Base-by-base conservation (phyloP, 2,113 vertebrate genomes). In the Tauraco erythrolophus region DNA sequence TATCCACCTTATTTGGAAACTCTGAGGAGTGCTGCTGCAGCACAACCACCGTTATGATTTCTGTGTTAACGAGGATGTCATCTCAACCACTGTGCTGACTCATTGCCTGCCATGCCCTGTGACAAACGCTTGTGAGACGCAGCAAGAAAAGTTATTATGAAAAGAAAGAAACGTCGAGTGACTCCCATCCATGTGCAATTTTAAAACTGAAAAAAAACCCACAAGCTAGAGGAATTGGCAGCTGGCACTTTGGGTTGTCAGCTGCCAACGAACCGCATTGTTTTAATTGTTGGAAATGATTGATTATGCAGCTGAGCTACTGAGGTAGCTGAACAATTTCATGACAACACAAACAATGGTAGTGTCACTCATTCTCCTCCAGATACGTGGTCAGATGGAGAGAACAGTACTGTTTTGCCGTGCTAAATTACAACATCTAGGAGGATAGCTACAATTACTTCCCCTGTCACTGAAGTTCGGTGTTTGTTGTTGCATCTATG, bases 291-390 rank as follows among this genome's bases (percentile, higher is more conserved):
- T 74, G 68, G 80, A 68, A 87, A 65, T 92, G 92, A 78, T 14
- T 83, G 89, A 85, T 94, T 74, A 54, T 82, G 82, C 93, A 92
- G 91, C 93, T 84, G 87, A 96, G 95, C 72, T 57, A 25, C 81
- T 8, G 91, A 89, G 81, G 93, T 89, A 87, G 54, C 27, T 33
- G 94, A 81, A 58, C 85, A 77, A 41, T 69, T 68, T 68, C 48
- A 43, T 5, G 12, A 70, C 88, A 91, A 27, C 77, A 87, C 91
- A 92, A 84, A 92, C 82, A 92, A 68, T 69, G 79, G 74, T 17
- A 6, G 39, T 72, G 89, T 41, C 85, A 60, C 62, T 94, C 94
- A 56, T 48, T 64, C 60, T 65, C 64, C 71, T 33, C 35, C 51
- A n/a, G 64, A 70, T 39, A 45, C 12, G 0, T 65, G 80, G 84